Evolutionary conservation across 1,140 invertebrate species (phyloP), one percentile per base, ranked within the genome.

Genomic region (Euwallacea similis): DNA sequence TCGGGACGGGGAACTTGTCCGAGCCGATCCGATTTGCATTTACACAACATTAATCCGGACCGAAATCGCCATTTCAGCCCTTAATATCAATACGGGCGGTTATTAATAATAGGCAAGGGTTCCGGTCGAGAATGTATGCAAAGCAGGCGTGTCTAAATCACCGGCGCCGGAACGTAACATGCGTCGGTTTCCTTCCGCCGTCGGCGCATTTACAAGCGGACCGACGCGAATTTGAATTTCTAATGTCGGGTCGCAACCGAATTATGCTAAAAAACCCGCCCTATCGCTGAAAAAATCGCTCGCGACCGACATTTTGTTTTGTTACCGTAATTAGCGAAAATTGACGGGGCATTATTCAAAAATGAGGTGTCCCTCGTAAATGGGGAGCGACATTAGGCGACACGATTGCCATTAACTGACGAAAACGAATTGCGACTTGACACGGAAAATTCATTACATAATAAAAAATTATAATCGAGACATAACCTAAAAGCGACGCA

Each of bases 201-300:
- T 73, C 75, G 73, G 73, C 69, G 76, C 69, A 76, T 76, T 76
- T 75, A 71, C 59, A 71, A 79, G 76, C 77, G 73, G 74, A 78
- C 78, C 77, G 71, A 75, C 72, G 63, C 72, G 56, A 72, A 79
- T 79, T 78, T 78, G 73, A 76, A 79, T 74, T 79, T 76, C 76
- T 76, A 78, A 78, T 78, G 63, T 58, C 65, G 44, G 15, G 58
- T 43, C 58, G 61, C 72, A 65, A 73, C 56, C 64, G 64, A 72
- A 66, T 66, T 72, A 72, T 66, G 59, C 70, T 47, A 66, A 66
- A 58, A 65, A 15, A 44, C 41, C 61, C 50, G 33, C 21, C 47
- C 50, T 66, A 72, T 72, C 71, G 71, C 61, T 53, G 58, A 75
- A 72, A 71, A 70, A 72, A 62, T 65, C 74, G 50, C 67, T 66